Evolutionary conservation across 2,113 vertebrate genomes (phyloP), one percentile per base, ranked within the genome.

Genomic region (Amphiprion percula): DNA sequence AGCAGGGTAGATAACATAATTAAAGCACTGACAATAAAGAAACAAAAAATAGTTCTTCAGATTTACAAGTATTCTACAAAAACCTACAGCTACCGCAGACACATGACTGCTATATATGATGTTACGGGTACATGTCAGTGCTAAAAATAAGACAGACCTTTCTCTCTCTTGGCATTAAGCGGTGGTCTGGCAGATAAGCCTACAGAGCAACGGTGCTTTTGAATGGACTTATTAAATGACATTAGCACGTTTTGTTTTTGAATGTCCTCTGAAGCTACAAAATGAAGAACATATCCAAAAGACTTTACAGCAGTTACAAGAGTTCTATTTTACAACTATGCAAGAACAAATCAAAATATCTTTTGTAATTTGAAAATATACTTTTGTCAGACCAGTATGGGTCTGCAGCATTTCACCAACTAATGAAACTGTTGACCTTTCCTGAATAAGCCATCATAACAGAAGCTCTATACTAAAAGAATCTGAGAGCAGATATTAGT

Each of bases 401-500:
- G 11, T 61, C 19, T 47, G 71, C 70, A 74, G 73, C 39, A 23
- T 44, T 37, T 74, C 54, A 73, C 60, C 24, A 41, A 24, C 37
- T 30, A 74, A 30, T 68, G 39, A 62, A 78, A 71, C 49, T 5
- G 62, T 47, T 81, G 77, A 64, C 88, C 79, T 46, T 23, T 59
- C 8, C 12, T 1, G 30, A 83, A 68, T 67, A 74, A 82, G 63
- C 70, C 52, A 55, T 69, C 59, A 61, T 67, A 76, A 76, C 70
- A 84, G n/a, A 66, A 77, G 63, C 54, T 50, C 61, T 44, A 23
- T 17, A 73, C 68, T 62, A 54, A 78, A 68, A 68, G 24, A 65
- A 72, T 52, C 19, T 41, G 33, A 75, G 63, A 59, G 83, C 72
- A 84, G 28, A 50, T 53, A 84, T 88, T 85, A 82, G 59, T 88